Base-by-base conservation (phyloP, 2,113 vertebrate species). In the Syngnathus floridae region DNA sequence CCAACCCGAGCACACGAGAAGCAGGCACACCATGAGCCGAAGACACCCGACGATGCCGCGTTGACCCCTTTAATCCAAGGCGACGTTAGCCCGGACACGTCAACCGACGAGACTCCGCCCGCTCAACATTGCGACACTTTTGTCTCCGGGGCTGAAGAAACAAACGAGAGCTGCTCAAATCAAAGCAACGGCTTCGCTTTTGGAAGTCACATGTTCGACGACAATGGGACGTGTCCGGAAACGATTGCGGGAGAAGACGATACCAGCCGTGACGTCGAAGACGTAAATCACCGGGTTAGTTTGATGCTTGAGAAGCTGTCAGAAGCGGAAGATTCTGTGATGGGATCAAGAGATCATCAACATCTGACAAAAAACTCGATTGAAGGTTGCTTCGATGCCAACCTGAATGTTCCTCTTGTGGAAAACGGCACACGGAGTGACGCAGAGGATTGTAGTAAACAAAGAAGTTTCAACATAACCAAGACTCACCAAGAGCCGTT, bases 181-280 rank as follows among this genome's bases (percentile, higher is more conserved):
- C 63, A 64, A 54, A 49, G 56, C 49, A 61, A 14, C 51, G 61
- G 67, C 55, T 74, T 84, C 48, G 78, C 71, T 12, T 91, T 89
- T 74, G 80, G 77, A 31, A 88, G 69, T 57, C 87, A 87, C 65
- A 73, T 82, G 70, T 87, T 83, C 66, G 68, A 78, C 58, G 79
- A 84, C 66, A 62, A 21, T 31, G 67, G 46, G 59, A 16, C 38
- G 26, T 4, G 21, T 22, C 40, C 59, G 9, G 12, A 61, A 26
- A 1, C 16, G n/a, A 43, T 21, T 1, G 11, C 22, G 6, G 38
- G 16, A 21, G 4, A 60, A 61, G n/a, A 41, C 38, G 1, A 11
- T 6, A 60, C 37, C 0, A 11, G 12, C 5, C 37, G 9, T 22
- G 19, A 40, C 22, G 59, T 56, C 31, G 5, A 35, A 56, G 54